A percentile compares a stretch with the other conserved stretches of the same genome.
Evolutionary conservation across 2,113 vertebrate genomes (phyloP).

Genomic region (Barbus barbus): DNA sequence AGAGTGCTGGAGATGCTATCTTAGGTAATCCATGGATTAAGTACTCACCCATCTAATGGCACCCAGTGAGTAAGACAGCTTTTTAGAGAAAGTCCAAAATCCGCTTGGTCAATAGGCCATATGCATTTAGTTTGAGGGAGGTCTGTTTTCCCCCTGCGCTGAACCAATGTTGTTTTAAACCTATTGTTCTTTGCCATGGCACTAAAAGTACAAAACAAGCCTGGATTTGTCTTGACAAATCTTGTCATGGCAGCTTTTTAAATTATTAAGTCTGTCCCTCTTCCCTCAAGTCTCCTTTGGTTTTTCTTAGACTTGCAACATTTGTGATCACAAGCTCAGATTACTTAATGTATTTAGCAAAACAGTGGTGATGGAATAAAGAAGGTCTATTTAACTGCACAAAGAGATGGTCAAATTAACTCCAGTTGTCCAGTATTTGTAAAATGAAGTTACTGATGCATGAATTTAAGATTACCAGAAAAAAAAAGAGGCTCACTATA

Average conservation of each 20-base stretch:
- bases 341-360: background rate
- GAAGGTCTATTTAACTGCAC: background rate
- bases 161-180: slow-evolving; percentile 13
- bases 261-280: slow-evolving; percentile 10
- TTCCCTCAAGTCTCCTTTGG: background rate
- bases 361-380: background rate
- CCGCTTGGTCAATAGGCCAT: slow-evolving; percentile 57
- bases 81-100: slow-evolving; percentile 65
- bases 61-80: slow-evolving; percentile 76
- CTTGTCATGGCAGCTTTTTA: slow-evolving; percentile 34
- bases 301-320: background rate
- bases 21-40: slow-evolving; percentile 95
- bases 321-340: background rate
- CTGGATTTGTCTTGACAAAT: slow-evolving; percentile 32
- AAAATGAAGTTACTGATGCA: slow-evolving; percentile 30
- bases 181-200: slow-evolving; percentile 37
- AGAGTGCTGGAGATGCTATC: slow-evolving; percentile 88
- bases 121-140: slow-evolving; percentile 53
- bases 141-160: slow-evolving; percentile 66
- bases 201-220: slow-evolving; percentile 40
- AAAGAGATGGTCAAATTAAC: background rate
- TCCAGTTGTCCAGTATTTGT: background rate
- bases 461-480: slow-evolving; percentile 28
- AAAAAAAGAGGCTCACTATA: slow-evolving; percentile 52
- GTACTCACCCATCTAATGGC: slow-evolving; percentile 87